Conservation (phyloP, 2,888 invertebrate species). For the Bugulina stolonifera region DNA sequence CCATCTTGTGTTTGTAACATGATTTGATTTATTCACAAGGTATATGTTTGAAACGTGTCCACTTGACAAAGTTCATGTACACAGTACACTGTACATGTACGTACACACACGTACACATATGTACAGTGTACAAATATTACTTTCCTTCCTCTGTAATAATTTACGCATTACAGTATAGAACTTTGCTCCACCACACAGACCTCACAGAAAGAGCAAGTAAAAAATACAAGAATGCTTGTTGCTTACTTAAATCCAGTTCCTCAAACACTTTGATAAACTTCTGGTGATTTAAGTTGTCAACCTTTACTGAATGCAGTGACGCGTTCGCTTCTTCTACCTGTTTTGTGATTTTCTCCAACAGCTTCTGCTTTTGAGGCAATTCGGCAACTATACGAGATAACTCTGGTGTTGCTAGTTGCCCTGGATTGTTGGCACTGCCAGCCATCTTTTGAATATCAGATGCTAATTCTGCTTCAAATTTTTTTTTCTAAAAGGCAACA, state of each 20-base stretch:
- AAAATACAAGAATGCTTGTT: no score
- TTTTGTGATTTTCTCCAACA: neutral
- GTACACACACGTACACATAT: no score
- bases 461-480: neutral
- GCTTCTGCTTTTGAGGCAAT: neutral
- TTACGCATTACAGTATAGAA: no score
- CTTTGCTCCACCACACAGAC: no score
- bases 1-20: no score
- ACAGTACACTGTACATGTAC: no score
- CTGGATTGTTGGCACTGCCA: neutral
- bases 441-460: neutral
- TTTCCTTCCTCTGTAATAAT: no score
- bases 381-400: neutral
- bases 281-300: neutral
- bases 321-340: neutral
- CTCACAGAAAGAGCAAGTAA: no score
- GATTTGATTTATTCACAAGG: no score
- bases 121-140: no score
- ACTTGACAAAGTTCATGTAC: no score
- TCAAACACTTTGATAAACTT: neutral
- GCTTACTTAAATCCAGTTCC: neutral
- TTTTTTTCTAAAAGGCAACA: constrained; percentile 9
- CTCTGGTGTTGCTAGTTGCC: neutral
- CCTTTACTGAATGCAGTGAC: neutral
- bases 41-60: no score